Evolutionary conservation across 37 sponge, comb jelly and placozoan genomes (phyloP), one percentile per base, ranked within the genome.

Genomic region (Axinella damicornis): DNA sequence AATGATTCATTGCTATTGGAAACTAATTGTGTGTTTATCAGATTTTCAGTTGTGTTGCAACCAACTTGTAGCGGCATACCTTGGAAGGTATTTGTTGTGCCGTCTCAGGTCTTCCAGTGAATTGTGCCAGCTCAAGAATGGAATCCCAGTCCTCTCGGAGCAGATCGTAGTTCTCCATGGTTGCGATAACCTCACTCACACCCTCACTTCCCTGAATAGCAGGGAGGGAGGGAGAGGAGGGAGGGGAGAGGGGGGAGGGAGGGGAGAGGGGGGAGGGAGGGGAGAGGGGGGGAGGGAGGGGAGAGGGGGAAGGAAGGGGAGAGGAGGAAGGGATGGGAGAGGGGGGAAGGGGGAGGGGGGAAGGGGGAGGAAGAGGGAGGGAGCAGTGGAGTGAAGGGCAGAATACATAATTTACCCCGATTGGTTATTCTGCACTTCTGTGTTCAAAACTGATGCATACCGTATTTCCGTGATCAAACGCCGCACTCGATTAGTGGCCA

Each of bases 141-240:
- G 73, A 64, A 35, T 96, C 97, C 95, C 95, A 94, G 79, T 98
- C 99, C 0, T 96, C 97, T 28, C 94, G 67, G 0, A 59, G 76
- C 15, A 98, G 84, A 66, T 87, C 87, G 77, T 98, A 98, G 5
- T 74, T 56, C 27, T 84, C 63, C 87, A 98, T 83, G 27, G 77
- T 33, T 9, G 71, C 16, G 0, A 96, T 71, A n/a, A 88, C 94
- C 13, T 85, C 85, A 16, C 87, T 19, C 15, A 93, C 89, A 53
- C 97, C 96, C 17, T 88, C 92, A 31, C 53, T 58, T 53, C 66
- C 90, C 95, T 93, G 56, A 2, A 55, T 35, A 56, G 6, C 14
- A 31, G 38, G 41, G 82, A 24, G 2, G 18, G 40, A 22, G 27
- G 40, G 57, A 40, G 40, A 82, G 56, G 28, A 30, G 1, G 58